Base-by-base conservation (phyloP, 2,797 vertebrate genomes). In the Silurus aristotelis region DNA sequence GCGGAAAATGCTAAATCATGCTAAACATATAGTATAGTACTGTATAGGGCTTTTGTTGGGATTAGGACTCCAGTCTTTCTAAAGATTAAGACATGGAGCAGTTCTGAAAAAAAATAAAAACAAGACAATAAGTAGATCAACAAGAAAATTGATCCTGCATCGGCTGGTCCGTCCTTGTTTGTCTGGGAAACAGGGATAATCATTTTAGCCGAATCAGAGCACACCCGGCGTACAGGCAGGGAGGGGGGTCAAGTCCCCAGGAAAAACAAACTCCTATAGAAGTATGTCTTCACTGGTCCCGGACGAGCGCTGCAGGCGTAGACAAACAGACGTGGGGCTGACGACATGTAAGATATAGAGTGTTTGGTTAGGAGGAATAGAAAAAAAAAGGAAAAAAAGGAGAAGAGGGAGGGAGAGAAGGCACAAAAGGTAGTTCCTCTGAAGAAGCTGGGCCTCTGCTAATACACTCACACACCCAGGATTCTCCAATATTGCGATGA, bases 331-430 rank as follows among this genome's bases (percentile, higher is more conserved):
- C 6, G 80, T 38, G 84, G 55, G 93, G 88, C 88, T 83, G 94
- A 90, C 84, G 91, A 94, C 38, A 86, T 85, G 90, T 87, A 91
- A 92, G 93, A 93, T 91, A 91, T 89, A 91, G 86, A 91, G 89
- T 91, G 94, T 90, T 93, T 85, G 86, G 91, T 93, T 94, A n/a
- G 67, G 64, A 76, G 67, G 72, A 63, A 83, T 61, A 70, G 55
- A 72, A n/a, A 64, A 38, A 38, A 72, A 60, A 75, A 43, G 3
- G 25, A 75, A 73, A 25, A 64, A 25, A 64, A 64, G 9, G 7
- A 19, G 27, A 19, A 12, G 1, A 68, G 25, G 22, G 63, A 83
- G 20, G 38, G 55, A 27, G 66, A 20, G 10, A 27, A 25, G 55
- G 25, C 10, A 27, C 27, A n/a, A 80, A 60, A 63, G 25, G 73